A percentile compares a stretch with the other conserved stretches of the same genome.
phyloP scores from a whole-genome alignment of 2,113 vertebrate species.

The Mormoops blainvillei region DNA sequence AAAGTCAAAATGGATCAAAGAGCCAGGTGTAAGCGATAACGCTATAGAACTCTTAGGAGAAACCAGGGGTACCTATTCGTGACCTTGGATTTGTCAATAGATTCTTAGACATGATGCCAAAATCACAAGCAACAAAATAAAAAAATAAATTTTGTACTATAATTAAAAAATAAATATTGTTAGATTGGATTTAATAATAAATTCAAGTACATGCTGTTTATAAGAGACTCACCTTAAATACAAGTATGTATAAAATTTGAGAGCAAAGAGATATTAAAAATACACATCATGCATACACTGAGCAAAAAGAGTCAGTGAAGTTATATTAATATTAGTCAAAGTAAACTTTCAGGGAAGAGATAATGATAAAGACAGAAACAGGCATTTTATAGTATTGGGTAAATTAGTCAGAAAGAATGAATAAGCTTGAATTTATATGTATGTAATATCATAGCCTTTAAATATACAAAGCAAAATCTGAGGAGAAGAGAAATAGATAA shows the following conservation, averaged over 20 bases:
- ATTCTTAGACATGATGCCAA: too few relatives aligned
- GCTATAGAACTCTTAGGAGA: neutral
- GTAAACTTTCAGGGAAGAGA: neutral
- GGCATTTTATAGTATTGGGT: neutral
- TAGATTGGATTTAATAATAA: neutral
- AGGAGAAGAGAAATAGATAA: neutral
- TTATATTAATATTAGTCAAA: neutral
- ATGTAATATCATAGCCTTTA: neutral
- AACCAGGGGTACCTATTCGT: neutral
- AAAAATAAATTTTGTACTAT: too few relatives aligned
- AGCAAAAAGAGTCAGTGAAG: neutral
- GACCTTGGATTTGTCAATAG: too few relatives aligned
- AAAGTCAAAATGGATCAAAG: neutral
- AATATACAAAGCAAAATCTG: neutral
- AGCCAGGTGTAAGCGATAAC: neutral
- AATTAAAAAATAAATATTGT: neutral
- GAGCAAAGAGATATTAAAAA: neutral
- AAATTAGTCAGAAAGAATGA: neutral
- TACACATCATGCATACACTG: neutral
- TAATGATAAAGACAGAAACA: neutral
- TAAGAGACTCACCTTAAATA: neutral
- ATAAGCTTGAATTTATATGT: neutral
- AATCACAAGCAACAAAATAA: too few relatives aligned
- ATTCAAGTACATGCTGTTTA: neutral
- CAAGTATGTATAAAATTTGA: neutral